These are phyloP conservation scores for Onychomys torridus DNA, from an alignment of 2,797 vertebrate genomes.

Conservation along the genomic window DNA sequence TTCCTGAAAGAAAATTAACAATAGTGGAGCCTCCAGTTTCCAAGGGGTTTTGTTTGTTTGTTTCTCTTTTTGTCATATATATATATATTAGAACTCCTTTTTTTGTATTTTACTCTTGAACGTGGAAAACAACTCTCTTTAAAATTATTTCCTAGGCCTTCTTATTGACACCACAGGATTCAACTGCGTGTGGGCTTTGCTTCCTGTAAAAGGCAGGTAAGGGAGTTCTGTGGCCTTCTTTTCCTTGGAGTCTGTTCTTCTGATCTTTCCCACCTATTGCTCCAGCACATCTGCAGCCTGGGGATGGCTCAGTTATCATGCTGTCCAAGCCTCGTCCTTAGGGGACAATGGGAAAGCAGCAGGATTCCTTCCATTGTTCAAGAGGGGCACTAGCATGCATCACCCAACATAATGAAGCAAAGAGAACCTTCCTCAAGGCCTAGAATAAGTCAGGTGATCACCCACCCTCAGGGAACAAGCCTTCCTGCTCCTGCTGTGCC, in stretches of 20 bases:
- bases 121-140: neutral
- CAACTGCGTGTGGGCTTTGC: neutral
- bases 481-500: neutral
- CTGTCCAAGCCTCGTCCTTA: neutral
- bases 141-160: neutral
- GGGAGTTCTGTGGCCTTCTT: neutral
- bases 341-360: neutral
- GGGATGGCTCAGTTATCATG: neutral
- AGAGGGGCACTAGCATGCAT: neutral
- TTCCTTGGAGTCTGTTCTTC: neutral
- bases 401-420: neutral
- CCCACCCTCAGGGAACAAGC: neutral
- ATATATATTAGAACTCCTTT: neutral
- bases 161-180: neutral
- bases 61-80: neutral
- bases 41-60: neutral
- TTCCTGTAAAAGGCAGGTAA: neutral
- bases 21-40: neutral
- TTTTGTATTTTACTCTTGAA: neutral
- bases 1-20: neutral
- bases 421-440: neutral
- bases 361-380: slow-evolving; percentile 18
- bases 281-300: slow-evolving; percentile 14
- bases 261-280: slow-evolving; percentile 25
- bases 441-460: neutral